A percentile compares a stretch with the other conserved stretches of the same genome.
These are phyloP conservation scores for Conomelus anceps DNA, from an alignment of 2,888 invertebrate species.

Conservation along the genomic window DNA sequence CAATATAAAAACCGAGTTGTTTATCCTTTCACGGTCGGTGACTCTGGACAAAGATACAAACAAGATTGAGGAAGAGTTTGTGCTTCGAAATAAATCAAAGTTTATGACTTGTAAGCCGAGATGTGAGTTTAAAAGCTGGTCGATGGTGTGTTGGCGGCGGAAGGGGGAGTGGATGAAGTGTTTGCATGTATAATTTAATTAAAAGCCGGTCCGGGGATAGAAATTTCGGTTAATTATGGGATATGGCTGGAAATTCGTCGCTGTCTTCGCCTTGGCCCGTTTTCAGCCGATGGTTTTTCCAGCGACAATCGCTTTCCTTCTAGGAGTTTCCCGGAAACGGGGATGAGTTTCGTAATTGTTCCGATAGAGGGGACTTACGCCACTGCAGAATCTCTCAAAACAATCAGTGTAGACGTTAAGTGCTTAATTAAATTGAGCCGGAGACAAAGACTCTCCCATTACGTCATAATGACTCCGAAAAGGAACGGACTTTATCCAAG, in stretches of 20 bases:
- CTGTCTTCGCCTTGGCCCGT: neutral
- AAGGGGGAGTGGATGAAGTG: neutral
- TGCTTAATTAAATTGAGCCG: conserved; percentile 10
- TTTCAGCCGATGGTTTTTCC: neutral
- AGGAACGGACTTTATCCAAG: neutral
- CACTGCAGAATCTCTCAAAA: conserved; percentile 3
- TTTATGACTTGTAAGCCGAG: neutral
- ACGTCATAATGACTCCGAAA: conserved; percentile 1
- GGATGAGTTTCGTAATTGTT: neutral
- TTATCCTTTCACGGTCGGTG: neutral
- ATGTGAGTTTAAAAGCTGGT: neutral
- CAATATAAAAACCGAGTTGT: neutral
- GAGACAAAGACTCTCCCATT: conserved; percentile 8
- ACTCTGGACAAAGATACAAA: neutral
- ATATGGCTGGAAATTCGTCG: conserved; percentile 11
- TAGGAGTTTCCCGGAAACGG: neutral
- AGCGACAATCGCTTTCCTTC: neutral
- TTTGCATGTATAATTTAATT: neutral
- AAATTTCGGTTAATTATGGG: conserved; percentile 6
- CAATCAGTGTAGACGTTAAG: conserved; percentile 9
- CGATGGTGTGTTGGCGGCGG: neutral
- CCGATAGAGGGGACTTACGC: neutral
- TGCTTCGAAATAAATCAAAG: neutral
- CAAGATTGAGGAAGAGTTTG: neutral
- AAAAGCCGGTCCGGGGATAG: neutral